phyloP scores from a whole-genome alignment of 2,888 invertebrate genomes.

The Coleophora flavipennella region DNA sequence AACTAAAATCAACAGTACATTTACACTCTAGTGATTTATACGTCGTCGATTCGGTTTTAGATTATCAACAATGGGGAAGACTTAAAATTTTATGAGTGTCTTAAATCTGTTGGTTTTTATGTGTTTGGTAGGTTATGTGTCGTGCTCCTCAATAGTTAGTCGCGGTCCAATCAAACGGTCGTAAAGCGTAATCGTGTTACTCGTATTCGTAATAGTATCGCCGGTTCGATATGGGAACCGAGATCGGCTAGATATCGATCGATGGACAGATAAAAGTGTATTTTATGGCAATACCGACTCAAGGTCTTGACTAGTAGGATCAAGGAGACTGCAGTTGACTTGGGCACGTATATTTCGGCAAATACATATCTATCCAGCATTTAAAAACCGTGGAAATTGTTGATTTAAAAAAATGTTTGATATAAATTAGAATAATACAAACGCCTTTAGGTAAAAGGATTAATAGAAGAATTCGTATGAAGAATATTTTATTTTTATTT shows the following conservation, averaged over 20 bases:
- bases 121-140: slow-evolving; percentile 28
- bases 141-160: slow-evolving; percentile 61
- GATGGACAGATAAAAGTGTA: slow-evolving; percentile 16
- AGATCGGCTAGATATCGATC: slow-evolving; percentile 42
- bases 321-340: neutral
- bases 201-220: slow-evolving; percentile 47
- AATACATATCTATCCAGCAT: too few relatives aligned
- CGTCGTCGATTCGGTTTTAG: slow-evolving; percentile 46
- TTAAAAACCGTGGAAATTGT: too few relatives aligned
- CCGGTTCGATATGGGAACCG: slow-evolving; percentile 58
- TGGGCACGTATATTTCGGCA: too few relatives aligned
- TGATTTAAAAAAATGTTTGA: too few relatives aligned
- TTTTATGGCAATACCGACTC: slow-evolving; percentile 5
- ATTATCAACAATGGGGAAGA: slow-evolving; percentile 46
- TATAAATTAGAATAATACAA: too few relatives aligned
- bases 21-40: slow-evolving; percentile 34
- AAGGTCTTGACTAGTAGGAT: slow-evolving; percentile 1
- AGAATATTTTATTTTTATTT: too few relatives aligned
- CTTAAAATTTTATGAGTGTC: slow-evolving; percentile 48
- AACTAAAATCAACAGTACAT: slow-evolving; percentile 3
- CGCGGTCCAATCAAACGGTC: slow-evolving; percentile 58
- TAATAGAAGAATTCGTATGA: too few relatives aligned
- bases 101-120: slow-evolving; percentile 57
- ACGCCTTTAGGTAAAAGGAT: too few relatives aligned
- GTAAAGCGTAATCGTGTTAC: slow-evolving; percentile 59